phyloP scores from a whole-genome alignment of 2,888 invertebrate species.

The Aromia moschata region DNA sequence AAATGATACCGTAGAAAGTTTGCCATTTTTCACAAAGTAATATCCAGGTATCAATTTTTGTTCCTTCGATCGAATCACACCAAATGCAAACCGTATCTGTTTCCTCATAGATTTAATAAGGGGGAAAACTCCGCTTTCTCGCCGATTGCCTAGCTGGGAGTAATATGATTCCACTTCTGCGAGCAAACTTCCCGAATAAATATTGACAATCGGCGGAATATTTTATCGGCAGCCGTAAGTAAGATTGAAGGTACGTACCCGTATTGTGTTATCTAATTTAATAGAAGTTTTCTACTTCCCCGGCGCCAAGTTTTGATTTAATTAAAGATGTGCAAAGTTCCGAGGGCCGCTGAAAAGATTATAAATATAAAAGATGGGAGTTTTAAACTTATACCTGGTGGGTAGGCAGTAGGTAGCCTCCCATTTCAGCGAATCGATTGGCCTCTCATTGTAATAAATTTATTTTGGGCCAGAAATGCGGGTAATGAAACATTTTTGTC shows the following conservation, averaged over 20 bases:
- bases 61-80: too few relatives aligned
- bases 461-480: background rate
- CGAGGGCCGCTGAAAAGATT: constrained; percentile 44
- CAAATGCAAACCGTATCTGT: too few relatives aligned
- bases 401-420: too few relatives aligned
- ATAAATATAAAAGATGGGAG: constrained; percentile 51
- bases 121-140: background rate
- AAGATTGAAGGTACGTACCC: constrained; percentile 37
- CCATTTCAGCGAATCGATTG: constrained; percentile 9
- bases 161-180: background rate
- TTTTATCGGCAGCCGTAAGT: constrained; percentile 33
- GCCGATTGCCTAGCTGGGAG: background rate
- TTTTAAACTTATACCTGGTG: constrained; percentile 43
- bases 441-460: constrained; percentile 17
- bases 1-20: too few relatives aligned
- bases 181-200: constrained; percentile 18
- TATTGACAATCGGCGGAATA: constrained; percentile 24
- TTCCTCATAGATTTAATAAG: too few relatives aligned
- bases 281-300: constrained; percentile 46
- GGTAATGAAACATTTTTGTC: too few relatives aligned
- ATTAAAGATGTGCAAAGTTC: constrained; percentile 52
- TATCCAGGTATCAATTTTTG: too few relatives aligned
- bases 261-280: constrained; percentile 48
- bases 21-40: too few relatives aligned
- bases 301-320: constrained; percentile 52